phyloP scores from a whole-genome alignment of 2,113 vertebrate species.

The Phylloscopus whistleri region DNA sequence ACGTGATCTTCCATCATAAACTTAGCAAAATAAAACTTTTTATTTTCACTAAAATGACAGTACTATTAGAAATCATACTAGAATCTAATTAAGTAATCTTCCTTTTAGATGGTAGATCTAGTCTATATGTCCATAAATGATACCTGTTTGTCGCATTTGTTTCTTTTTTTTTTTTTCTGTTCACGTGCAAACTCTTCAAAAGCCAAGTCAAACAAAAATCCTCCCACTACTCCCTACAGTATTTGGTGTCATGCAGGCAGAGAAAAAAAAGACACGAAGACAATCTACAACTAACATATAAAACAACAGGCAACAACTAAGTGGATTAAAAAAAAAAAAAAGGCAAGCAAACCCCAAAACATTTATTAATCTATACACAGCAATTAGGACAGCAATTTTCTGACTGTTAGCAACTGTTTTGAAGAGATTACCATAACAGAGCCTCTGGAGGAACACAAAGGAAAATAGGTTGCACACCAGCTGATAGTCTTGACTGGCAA shows the following conservation, averaged over 20 bases:
- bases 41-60: not conserved
- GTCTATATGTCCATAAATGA: not conserved
- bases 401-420: not conserved
- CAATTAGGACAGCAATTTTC: not conserved
- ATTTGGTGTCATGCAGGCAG: not conserved
- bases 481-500: not conserved
- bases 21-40: not conserved
- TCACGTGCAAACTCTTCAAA: not conserved
- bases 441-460: not conserved
- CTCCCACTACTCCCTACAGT: not conserved
- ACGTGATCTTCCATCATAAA: not conserved
- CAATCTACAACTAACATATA: not conserved
- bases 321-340: not conserved
- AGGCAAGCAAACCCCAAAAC: rapidly evolving
- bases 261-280: not conserved
- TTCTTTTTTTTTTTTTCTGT: not conserved
- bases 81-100: not conserved
- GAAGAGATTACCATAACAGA: not conserved
- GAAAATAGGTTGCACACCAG: not conserved
- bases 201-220: not conserved
- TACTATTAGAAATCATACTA: not conserved
- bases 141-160: not conserved
- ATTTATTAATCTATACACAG: not conserved
- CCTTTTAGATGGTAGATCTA: not conserved
- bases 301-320: not conserved